Evolutionary conservation across 2,113 vertebrate species (phyloP).

Genomic region (Erinaceus europaeus): DNA sequence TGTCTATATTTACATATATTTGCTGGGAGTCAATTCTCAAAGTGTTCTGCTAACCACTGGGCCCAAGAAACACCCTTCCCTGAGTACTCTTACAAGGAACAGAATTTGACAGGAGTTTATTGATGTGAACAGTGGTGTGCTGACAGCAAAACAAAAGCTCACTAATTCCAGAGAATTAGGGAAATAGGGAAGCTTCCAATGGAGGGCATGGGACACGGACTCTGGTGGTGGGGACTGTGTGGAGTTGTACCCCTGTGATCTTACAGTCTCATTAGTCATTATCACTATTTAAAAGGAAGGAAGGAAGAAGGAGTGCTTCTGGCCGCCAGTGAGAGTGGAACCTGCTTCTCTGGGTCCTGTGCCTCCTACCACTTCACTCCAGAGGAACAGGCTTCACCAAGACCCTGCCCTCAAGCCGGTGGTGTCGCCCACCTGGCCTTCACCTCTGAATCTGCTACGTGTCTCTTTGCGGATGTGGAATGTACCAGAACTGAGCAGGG

Average conservation of each 20-base stretch:
- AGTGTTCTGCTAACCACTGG: background rate
- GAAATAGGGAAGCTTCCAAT: too few species aligned
- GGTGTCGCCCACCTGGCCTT: background rate
- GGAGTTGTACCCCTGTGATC: too few species aligned
- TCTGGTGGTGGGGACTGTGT: too few species aligned
- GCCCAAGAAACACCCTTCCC: background rate
- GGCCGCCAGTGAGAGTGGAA: background rate
- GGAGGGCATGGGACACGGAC: too few species aligned
- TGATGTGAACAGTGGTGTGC: background rate
- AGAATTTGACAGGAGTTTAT: background rate
- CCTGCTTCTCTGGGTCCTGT: background rate
- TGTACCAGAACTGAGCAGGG: background rate
- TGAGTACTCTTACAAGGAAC: background rate
- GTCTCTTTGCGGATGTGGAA: background rate
- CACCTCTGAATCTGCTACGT: background rate
- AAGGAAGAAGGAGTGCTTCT: background rate
- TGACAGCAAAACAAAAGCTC: background rate
- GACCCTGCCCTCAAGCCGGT: background rate
- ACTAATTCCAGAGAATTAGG: background rate
- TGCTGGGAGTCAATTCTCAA: background rate
- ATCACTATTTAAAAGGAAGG: background rate
- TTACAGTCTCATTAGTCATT: too few species aligned
- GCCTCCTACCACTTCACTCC: background rate
- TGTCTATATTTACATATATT: too few species aligned
- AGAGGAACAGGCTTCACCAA: background rate